Evolutionary conservation across 2,888 invertebrate genomes (phyloP), one percentile per base, ranked within the genome.

Genomic region (Agrochola macilenta): DNA sequence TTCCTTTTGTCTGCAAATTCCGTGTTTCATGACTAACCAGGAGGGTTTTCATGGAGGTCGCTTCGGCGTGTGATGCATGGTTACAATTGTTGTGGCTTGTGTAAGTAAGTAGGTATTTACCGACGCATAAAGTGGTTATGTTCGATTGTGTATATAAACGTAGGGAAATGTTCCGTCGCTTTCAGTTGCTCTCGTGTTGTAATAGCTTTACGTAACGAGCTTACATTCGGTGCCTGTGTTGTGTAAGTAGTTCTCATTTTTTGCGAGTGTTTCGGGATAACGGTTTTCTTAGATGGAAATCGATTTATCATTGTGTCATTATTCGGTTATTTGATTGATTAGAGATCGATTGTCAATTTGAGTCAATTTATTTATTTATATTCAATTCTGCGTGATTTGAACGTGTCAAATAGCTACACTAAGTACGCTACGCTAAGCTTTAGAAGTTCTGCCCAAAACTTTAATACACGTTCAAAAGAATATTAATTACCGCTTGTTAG

Each of bases 61-160:
- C 46, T 26, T 61, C 43, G 26, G 8, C 30, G 81, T 75, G 84
- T 74, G 78, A 82, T 78, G 76, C 65, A 69, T 57, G 64, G 12
- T 9, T 69, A n/a, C 85, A 73, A 80, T 58, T 69, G 69, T 39
- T 58, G 69, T 80, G 74, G 61, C 76, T 83, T 35, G 58, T 69
- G 68, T 54, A 35, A 52, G 76, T 52, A 26, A 74, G 68, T 80
- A 81, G 77, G 78, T 82, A 81, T 78, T 79, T 77, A 79, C 58
- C 68, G 52, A 23, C 79, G 85, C 74, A 76, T 87, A 74, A 65
- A 74, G 12, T 74, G 73, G 82, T 76, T 80, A 82, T 83, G 82
- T 82, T 64, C 66, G 78, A 82, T 79, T 79, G 81, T 66, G 78
- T 88, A 88, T 88, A 88, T 87, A 88, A 78, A 78, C 80, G 80